A percentile compares a stretch with the other conserved stretches of the same genome.
Conservation (phyloP, 2,888 invertebrate genomes). For the Rhodophaea formosa region DNA sequence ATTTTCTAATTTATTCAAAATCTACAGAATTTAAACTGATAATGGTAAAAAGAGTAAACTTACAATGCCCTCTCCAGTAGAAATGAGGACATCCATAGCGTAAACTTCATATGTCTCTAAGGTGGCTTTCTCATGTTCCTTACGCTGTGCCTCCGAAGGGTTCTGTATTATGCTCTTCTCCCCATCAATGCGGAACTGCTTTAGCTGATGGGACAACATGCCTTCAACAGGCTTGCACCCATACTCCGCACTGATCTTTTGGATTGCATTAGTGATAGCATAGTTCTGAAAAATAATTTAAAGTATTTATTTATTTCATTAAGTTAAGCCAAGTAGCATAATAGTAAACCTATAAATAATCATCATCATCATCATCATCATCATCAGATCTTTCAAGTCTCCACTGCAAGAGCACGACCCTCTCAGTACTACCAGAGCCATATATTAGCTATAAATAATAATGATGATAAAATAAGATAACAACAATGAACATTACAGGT, state of each 20-base stretch:
- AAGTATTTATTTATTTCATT: no score
- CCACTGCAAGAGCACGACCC: no score
- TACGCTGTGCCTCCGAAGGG: constrained; percentile 97
- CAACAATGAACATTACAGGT: no score
- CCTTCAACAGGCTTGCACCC: constrained; percentile 99
- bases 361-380: no score
- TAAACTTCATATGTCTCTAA: constrained; percentile 98
- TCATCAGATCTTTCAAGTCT: no score
- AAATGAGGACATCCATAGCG: constrained; percentile 98
- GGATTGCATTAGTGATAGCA: constrained; percentile 94
- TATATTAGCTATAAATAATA: no score
- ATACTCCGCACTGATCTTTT: constrained; percentile 94
- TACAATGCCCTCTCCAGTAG: constrained; percentile 96
- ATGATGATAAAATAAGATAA: no score
- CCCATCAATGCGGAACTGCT: constrained; percentile 98
- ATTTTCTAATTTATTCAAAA: no score
- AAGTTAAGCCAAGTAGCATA: no score
- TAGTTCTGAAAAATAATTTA: constrained; percentile 84
- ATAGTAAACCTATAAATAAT: no score
- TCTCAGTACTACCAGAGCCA: no score
- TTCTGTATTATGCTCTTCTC: constrained; percentile 93
- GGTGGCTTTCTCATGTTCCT: constrained; percentile 97
- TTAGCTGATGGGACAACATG: constrained; percentile 96
- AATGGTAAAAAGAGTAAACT: constrained; percentile 44
- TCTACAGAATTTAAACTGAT: no score